Evolutionary conservation across 2,113 vertebrate species (phyloP).

Genomic region (Ictidomys tridecemlineatus): DNA sequence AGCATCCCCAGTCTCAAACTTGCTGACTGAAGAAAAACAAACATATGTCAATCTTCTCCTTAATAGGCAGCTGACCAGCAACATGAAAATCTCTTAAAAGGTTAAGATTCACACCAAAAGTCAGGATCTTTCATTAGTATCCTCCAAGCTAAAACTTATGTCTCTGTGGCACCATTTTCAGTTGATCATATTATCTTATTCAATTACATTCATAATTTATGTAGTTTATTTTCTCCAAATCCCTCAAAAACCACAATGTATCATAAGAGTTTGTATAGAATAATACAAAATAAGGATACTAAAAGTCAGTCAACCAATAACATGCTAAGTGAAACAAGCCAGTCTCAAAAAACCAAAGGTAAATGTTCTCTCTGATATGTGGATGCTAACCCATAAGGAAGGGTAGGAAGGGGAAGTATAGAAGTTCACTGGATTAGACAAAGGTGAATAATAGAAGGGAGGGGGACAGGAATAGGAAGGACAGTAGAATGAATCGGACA

Average conservation of each 20-base stretch:
- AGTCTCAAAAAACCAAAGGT: too few species aligned
- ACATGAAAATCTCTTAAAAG: constrained; percentile 24
- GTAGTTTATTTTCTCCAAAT: constrained; percentile 53
- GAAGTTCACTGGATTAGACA: too few species aligned
- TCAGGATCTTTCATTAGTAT: not conserved
- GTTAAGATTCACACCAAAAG: not conserved
- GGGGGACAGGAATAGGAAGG: too few species aligned
- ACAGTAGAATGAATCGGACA: too few species aligned
- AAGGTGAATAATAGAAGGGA: too few species aligned
- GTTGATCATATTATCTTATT: constrained; percentile 48
- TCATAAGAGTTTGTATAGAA: constrained; percentile 2
- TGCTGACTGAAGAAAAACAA: constrained; percentile 5
- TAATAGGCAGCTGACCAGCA: constrained; percentile 12
- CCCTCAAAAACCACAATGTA: constrained; percentile 5
- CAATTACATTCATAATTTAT: constrained; percentile 30
- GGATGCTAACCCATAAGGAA: too few species aligned
- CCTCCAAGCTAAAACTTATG: constrained; percentile 40
- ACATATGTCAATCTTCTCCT: not conserved
- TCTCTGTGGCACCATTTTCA: not conserved
- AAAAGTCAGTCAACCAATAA: constrained; percentile 27
- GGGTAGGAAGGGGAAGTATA: too few species aligned
- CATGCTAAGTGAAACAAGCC: too few species aligned
- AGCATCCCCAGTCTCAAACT: not conserved
- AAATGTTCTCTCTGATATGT: too few species aligned
- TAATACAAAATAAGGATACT: not conserved